Evolutionary conservation across 2,888 invertebrate genomes (phyloP).

Genomic region (Coleophora deauratella): DNA sequence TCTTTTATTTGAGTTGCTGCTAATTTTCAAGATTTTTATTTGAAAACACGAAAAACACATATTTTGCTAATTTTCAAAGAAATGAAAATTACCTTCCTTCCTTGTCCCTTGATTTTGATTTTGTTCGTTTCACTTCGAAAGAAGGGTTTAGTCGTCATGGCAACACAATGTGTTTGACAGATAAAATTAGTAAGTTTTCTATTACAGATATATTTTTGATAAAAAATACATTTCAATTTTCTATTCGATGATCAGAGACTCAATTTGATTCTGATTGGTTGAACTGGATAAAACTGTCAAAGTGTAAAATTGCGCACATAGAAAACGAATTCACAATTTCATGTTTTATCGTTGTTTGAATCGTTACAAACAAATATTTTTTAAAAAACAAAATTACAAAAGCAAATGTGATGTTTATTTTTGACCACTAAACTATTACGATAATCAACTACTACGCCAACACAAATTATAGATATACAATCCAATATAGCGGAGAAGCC

Average conservation of each 20-base stretch:
- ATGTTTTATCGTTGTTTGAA: slow-evolving; percentile 6
- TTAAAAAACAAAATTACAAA: slow-evolving; percentile 9
- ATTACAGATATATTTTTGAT: background rate
- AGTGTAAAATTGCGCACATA: background rate
- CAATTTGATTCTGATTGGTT: background rate
- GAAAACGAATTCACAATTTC: slow-evolving; percentile 16
- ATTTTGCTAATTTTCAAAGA: no score
- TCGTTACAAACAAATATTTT: slow-evolving; percentile 7
- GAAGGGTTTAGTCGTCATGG: slow-evolving; percentile 27
- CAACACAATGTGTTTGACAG: slow-evolving; percentile 24
- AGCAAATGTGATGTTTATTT: slow-evolving; percentile 1
- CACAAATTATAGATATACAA: slow-evolving; percentile 19
- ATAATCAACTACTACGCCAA: slow-evolving; percentile 4
- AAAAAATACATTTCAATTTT: background rate
- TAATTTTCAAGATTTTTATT: no score
- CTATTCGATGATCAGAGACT: background rate
- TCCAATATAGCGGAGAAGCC: slow-evolving; percentile 21
- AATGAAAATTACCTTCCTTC: no score
- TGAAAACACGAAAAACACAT: no score
- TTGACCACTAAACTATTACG: slow-evolving; percentile 1
- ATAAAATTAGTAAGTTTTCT: slow-evolving; percentile 5
- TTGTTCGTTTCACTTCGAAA: no score
- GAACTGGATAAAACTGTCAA: background rate
- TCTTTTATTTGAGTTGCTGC: no score
- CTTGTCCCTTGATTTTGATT: no score